phyloP scores from a whole-genome alignment of 2,888 invertebrate species.

The Belgica antarctica region DNA sequence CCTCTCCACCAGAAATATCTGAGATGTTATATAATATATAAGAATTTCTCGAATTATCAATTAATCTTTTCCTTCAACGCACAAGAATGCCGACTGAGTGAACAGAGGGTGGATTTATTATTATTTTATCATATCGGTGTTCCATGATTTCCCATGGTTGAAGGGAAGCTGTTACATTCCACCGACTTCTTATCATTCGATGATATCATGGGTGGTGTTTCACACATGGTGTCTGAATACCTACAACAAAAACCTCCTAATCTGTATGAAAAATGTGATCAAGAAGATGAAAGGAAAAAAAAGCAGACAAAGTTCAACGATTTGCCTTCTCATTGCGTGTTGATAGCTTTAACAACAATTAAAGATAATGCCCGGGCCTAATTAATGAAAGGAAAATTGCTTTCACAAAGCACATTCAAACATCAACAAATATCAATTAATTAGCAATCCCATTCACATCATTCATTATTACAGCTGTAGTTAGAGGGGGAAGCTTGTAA shows the following conservation, averaged over 20 bases:
- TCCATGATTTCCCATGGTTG: neutral
- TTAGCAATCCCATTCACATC: conserved; percentile 24
- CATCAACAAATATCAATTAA: conserved; percentile 19
- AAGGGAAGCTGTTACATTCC: neutral
- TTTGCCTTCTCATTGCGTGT: neutral
- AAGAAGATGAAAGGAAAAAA: neutral
- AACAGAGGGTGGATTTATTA: conserved; percentile 24
- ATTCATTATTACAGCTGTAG: conserved; percentile 10
- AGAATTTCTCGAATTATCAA: conserved; percentile 31
- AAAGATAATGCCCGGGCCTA: neutral
- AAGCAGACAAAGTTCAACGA: neutral
- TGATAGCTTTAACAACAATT: conserved; percentile 3
- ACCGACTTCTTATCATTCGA: neutral
- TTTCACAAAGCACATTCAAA: conserved; percentile 19
- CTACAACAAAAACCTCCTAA: neutral
- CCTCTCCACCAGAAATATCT: neutral
- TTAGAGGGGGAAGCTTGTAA: neutral
- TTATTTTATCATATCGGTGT: conserved; percentile 30
- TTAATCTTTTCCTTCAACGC: conserved; percentile 40
- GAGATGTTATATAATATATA: no score
- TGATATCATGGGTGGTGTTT: neutral
- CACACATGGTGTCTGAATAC: conserved; percentile 16
- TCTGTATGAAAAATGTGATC: no score
- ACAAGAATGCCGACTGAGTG: conserved; percentile 29
- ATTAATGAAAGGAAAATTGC: conserved; percentile 5